Conservation (phyloP, 2,797 vertebrate species). For the Carcharodon carcharias region DNA sequence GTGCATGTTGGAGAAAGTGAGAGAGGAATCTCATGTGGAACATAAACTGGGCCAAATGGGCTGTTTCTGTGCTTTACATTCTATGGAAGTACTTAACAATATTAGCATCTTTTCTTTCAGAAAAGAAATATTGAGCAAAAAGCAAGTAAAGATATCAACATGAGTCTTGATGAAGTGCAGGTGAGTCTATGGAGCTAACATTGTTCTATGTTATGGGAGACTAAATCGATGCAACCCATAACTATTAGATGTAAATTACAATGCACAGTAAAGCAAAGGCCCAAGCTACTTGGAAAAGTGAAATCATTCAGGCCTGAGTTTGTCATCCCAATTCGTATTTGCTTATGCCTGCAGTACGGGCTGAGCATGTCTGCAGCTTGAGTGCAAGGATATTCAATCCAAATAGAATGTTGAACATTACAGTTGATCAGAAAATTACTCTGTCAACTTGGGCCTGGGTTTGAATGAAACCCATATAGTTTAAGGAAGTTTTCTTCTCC, state of each 20-base stretch:
- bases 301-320: background rate
- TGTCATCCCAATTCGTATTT: background rate
- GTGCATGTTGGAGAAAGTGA: background rate
- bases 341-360: background rate
- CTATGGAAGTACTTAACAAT: background rate
- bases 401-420: background rate
- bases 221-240: background rate
- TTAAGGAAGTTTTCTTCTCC: background rate
- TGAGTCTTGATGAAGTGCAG: conserved; percentile 66
- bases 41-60: background rate
- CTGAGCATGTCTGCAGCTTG: background rate
- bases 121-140: conserved; percentile 74
- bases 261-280: background rate
- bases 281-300: background rate
- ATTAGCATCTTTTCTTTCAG: conserved; percentile 58
- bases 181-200: conserved; percentile 43
- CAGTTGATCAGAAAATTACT: background rate
- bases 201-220: background rate
- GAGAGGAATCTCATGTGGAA: background rate
- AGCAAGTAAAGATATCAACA: conserved; percentile 72
- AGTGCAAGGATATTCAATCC: background rate
- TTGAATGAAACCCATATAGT: background rate
- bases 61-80: background rate
- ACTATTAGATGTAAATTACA: background rate
- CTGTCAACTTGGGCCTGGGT: background rate